Base-by-base conservation (phyloP, 2,113 vertebrate genomes). In the Paradisaea rubra region DNA sequence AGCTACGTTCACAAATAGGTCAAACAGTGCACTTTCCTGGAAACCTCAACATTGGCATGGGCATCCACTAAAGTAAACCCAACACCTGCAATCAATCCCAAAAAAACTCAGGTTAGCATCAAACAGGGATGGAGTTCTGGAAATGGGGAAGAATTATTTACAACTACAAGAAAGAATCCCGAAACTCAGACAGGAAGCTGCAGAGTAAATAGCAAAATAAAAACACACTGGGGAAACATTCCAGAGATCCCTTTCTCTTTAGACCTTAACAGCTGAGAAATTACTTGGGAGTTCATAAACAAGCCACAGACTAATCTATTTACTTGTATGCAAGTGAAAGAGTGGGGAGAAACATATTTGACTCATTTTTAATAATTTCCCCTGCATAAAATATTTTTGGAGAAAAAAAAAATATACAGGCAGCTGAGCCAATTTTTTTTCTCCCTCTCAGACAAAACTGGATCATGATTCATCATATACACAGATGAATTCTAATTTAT, bases 401-500 rank as follows among this genome's bases (percentile, higher is more conserved):
- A 79, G n/a, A 0, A 25, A 57, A 86, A 86, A 88, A 74, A 15
- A 2, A 78, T 39, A 73, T 5, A 50, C 64, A 90, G 25, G 33
- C 76, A 89, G 61, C 83, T 77, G 53, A 94, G 81, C n/a, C 57
- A 86, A 85, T 47, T 76, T 71, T 88, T 54, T 56, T 83, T 74
- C 82, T 92, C 61, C 35, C 24, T 93, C 91, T 91, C 83, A 93
- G 95, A 92, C 92, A 87, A 94, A 96, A 92, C 42, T 86, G 63
- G 45, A 91, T 93, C 81, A 71, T 96, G 95, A 96, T 95, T 97
- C 95, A 96, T 94, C 93, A 87, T 72, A 57, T 63, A 93, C 76
- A 94, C 66, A 95, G 94, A 71, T 72, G 79, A 95, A 53, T 93
- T 88, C 88, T 96, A 97, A 95, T 94, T 89, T 95, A 89, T 92